Evolutionary conservation across 2,113 vertebrate genomes (phyloP), one percentile per base, ranked within the genome.

Genomic region (Vulpes lagopus): DNA sequence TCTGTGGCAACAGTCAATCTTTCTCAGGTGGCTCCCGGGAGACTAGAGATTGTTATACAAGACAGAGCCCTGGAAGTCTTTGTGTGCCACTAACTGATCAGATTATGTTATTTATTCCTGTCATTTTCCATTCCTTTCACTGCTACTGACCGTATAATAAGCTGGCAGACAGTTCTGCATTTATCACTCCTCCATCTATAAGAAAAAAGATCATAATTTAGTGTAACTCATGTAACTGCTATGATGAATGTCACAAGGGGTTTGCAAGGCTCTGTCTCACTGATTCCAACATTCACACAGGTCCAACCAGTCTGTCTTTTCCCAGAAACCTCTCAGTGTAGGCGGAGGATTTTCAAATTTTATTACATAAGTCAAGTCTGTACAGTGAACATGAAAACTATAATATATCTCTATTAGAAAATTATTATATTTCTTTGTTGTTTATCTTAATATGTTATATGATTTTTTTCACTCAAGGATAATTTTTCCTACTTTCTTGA

Each of bases 101-200:
- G 91, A 96, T 95, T 95, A 91, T 94, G 79, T 92, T 95, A 97
- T 96, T 97, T 97, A 97, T 96, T 94, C n/a, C 80, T 85, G 89
- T 94, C 49, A 81, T 90, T 97, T 97, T 86, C 95, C 30, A 97
- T 97, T 90, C 35, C 20, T 95, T 97, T 96, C 87, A 78, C 30
- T 69, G 80, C 57, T 71, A 76, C 53, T 12, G 22, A 69, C 80
- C 5, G 0, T 96, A 87, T 90, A 91, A 92, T 90, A 97, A 96
- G 83, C 38, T 96, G 30, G 92, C 59, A 97, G 97, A 81, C 89
- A 96, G 74, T 49, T 91, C 59, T 84, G 60, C 65, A 92, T 96
- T 94, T 98, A 95, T 92, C 96, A 96, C 73, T 81, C 32, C 15
- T 95, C 76, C 74, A 92, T 78, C 62, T 92, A n/a, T 76, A 96